These are phyloP conservation scores for Drosophila mauritiana DNA, from an alignment of 1,140 invertebrate genomes.

Conservation along the genomic window DNA sequence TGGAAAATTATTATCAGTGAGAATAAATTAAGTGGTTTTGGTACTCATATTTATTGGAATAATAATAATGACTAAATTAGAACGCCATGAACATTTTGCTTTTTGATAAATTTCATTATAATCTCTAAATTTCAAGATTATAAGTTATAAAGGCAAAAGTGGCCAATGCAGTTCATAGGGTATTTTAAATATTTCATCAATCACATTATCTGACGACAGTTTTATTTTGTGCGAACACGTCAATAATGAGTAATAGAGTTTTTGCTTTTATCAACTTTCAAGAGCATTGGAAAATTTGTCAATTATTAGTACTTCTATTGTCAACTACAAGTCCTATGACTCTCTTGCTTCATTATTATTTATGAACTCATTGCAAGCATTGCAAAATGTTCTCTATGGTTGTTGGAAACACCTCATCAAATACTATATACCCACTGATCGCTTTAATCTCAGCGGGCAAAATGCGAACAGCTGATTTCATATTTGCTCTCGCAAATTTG, in stretches of 20 bases:
- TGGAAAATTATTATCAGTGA: background rate
- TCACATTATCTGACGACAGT: background rate
- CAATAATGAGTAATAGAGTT: too few relatives aligned
- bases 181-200: background rate
- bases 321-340: too few relatives aligned
- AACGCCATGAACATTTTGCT: too few relatives aligned
- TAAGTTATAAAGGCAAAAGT: too few relatives aligned
- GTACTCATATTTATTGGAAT: too few relatives aligned
- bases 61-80: too few relatives aligned
- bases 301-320: background rate
- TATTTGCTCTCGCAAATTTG: slow-evolving; percentile 38
- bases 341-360: too few relatives aligned
- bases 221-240: background rate
- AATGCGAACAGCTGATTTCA: slow-evolving; percentile 38
- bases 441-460: slow-evolving; percentile 25
- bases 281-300: background rate
- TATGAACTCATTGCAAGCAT: background rate
- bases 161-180: too few relatives aligned
- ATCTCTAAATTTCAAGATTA: too few relatives aligned
- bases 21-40: too few relatives aligned
- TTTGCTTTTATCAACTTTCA: slow-evolving; percentile 1
- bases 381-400: background rate
- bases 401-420: slow-evolving; percentile 20
- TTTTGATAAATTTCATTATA: too few relatives aligned
- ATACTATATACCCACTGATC: slow-evolving; percentile 35